Percentiles rank a stretch among this genome's conserved stretches.
Conservation (phyloP, 2,888 invertebrate species). For the Lasius platythorax region DNA sequence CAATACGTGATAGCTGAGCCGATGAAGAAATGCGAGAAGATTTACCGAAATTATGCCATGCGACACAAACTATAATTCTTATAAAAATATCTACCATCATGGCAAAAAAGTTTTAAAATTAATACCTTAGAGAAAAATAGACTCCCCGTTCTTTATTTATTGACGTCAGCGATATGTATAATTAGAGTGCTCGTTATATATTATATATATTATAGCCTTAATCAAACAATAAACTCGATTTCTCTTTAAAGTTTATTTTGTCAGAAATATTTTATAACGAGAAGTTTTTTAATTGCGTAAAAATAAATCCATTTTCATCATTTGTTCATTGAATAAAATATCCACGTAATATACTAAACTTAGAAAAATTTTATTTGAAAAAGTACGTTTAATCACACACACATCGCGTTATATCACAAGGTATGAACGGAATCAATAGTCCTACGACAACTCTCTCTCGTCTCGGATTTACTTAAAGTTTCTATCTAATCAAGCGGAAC, state of each 20-base stretch:
- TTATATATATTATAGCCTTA: slow-evolving; percentile 16
- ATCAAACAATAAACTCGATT: not conserved
- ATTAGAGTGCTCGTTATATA: slow-evolving; percentile 2
- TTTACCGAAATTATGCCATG: not conserved
- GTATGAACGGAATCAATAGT: not conserved
- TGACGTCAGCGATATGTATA: slow-evolving; percentile 42
- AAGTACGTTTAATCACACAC: not conserved
- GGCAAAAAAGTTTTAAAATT: slow-evolving; percentile 30
- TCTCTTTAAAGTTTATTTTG: not conserved
- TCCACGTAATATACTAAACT: not conserved
- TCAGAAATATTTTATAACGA: not conserved
- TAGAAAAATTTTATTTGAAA: not conserved
- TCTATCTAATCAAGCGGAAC: slow-evolving; percentile 58
- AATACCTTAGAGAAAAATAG: slow-evolving; percentile 19
- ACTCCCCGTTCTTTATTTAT: slow-evolving; percentile 26
- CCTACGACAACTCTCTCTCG: slow-evolving; percentile 27
- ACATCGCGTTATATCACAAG: not conserved
- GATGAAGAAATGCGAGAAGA: not conserved
- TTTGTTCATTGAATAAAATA: not conserved
- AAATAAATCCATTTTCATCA: not conserved
- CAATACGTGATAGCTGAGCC: not conserved
- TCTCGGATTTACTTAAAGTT: slow-evolving; percentile 36
- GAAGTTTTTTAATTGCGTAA: not conserved
- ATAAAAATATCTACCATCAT: slow-evolving; percentile 9
- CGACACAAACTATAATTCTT: not conserved